Evolutionary conservation across 2,888 invertebrate species (phyloP).

Genomic region (Phrixothrix hirtus): DNA sequence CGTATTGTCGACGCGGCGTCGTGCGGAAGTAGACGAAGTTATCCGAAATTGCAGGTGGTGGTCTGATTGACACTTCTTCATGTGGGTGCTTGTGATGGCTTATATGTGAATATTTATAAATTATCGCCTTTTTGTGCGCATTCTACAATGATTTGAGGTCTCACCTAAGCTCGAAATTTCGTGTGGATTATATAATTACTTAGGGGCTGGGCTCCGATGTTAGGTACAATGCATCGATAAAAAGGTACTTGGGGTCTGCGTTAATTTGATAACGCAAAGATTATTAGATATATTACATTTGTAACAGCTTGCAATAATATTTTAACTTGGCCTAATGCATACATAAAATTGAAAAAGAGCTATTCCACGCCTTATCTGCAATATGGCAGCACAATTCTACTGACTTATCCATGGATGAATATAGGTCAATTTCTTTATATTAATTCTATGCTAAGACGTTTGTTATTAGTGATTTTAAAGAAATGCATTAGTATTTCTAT

Average conservation of each 20-base stretch:
- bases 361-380: constrained; percentile 38
- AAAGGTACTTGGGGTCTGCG: no score
- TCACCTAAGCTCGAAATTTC: constrained; percentile 1
- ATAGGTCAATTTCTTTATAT: constrained; percentile 39
- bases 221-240: no score
- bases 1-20: constrained; percentile 50
- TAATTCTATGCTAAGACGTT: not conserved
- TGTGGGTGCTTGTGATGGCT: constrained; percentile 48
- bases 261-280: no score
- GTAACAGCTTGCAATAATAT: no score
- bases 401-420: constrained; percentile 41
- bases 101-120: constrained; percentile 36
- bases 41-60: constrained; percentile 55
- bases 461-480: no score
- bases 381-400: constrained; percentile 42
- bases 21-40: constrained; percentile 49
- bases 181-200: constrained; percentile 1
- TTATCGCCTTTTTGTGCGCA: constrained; percentile 8
- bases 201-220: constrained; percentile 4
- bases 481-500: no score
- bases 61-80: constrained; percentile 56
- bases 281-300: no score
- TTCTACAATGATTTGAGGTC: constrained; percentile 5
- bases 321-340: constrained; percentile 7
- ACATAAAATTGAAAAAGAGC: constrained; percentile 11